These are phyloP conservation scores for Diaperis boleti DNA, from an alignment of 2,888 invertebrate genomes.

Conservation along the genomic window DNA sequence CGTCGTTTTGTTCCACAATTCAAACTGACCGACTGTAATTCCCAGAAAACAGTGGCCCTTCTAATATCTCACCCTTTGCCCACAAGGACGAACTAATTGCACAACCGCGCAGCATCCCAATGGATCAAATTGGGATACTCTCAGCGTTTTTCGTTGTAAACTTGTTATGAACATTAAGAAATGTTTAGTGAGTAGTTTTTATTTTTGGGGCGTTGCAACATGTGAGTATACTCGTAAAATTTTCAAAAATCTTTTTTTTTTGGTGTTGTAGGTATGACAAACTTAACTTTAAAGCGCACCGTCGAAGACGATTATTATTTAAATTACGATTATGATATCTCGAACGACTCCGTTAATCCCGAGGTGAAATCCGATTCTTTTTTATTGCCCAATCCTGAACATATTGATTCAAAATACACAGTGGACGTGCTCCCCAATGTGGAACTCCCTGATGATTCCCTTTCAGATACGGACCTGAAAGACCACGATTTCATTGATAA, in stretches of 20 bases:
- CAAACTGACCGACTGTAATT: slow-evolving; percentile 10
- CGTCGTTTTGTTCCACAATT: neutral
- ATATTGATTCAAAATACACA: slow-evolving; percentile 61
- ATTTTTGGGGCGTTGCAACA: slow-evolving; percentile 25
- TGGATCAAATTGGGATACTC: slow-evolving; percentile 47
- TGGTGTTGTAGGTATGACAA: slow-evolving; percentile 18
- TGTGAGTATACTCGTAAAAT: slow-evolving; percentile 31
- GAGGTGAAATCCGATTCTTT: slow-evolving; percentile 59
- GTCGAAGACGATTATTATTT: slow-evolving; percentile 56
- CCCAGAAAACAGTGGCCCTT: slow-evolving; percentile 24
- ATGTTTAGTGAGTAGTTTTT: slow-evolving; percentile 28
- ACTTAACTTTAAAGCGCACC: slow-evolving; percentile 25
- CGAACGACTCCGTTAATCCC: slow-evolving; percentile 55
- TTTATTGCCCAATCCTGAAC: slow-evolving; percentile 63
- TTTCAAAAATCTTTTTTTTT: neutral
- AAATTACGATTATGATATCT: slow-evolving; percentile 63
- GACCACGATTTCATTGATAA: slow-evolving; percentile 81
- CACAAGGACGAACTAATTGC: slow-evolving; percentile 28
- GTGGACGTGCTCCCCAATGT: slow-evolving; percentile 67
- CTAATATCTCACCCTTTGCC: neutral
- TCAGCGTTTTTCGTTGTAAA: slow-evolving; percentile 12
- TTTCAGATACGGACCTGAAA: slow-evolving; percentile 75
- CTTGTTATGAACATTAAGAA: slow-evolving; percentile 21
- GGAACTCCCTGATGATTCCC: slow-evolving; percentile 73
- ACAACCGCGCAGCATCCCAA: slow-evolving; percentile 54